Evolutionary conservation across 1,140 invertebrate genomes (phyloP).

Genomic region (Glossosoma conforme): DNA sequence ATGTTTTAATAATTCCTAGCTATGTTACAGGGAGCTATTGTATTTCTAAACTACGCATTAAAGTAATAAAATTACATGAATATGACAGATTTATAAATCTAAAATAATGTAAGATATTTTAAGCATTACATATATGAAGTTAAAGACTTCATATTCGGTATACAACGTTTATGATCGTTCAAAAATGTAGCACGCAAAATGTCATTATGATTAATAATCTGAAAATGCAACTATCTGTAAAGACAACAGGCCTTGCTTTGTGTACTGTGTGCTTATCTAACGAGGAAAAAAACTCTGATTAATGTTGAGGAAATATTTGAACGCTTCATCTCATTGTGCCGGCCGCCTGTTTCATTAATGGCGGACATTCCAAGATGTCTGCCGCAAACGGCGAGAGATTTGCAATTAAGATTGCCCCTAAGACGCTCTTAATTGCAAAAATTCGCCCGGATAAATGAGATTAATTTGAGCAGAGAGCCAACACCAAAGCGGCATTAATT

Average conservation of each 20-base stretch:
- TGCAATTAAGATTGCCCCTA: constrained; percentile 11
- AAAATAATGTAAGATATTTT: too few relatives aligned
- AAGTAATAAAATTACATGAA: too few relatives aligned
- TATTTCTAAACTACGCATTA: too few relatives aligned
- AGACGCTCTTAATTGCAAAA: constrained; percentile 2
- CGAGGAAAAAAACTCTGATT: neutral
- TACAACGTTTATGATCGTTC: neutral
- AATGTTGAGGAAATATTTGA: constrained; percentile 2
- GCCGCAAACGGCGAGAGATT: constrained; percentile 7
- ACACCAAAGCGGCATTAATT: too few relatives aligned
- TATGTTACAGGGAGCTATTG: too few relatives aligned
- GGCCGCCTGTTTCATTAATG: constrained; percentile 1
- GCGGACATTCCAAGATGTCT: constrained; percentile 6
- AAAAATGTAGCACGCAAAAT: neutral
- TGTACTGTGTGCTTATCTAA: neutral
- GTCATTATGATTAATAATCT: neutral
- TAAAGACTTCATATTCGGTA: too few relatives aligned
- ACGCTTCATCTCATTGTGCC: neutral
- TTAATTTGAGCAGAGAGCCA: too few relatives aligned
- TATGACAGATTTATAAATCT: too few relatives aligned
- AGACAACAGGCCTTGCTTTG: neutral
- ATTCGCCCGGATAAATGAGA: neutral
- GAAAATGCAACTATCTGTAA: neutral
- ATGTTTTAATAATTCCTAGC: too few relatives aligned
- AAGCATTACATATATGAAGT: too few relatives aligned